A percentile compares a stretch with the other conserved stretches of the same genome.
These are phyloP conservation scores for Lanistes nyassanus DNA, from an alignment of 1,140 invertebrate species.

Conservation along the genomic window DNA sequence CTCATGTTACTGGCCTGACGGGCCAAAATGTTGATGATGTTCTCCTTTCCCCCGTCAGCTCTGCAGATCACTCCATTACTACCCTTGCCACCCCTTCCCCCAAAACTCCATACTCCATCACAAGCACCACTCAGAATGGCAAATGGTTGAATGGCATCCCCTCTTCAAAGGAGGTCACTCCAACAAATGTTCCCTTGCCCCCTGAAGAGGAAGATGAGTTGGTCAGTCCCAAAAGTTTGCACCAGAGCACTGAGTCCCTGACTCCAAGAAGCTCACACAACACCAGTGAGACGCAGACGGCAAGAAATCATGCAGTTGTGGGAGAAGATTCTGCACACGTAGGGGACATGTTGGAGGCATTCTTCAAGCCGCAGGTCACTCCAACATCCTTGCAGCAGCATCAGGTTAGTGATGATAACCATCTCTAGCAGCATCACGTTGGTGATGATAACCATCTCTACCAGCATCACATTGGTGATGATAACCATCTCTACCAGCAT, in stretches of 20 bases:
- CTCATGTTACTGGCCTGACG: constrained; percentile 60
- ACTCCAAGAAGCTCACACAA: constrained; percentile 14
- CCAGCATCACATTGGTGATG: background rate
- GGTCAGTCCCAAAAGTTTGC: constrained; percentile 39
- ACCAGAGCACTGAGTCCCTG: constrained; percentile 29
- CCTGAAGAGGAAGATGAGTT: constrained; percentile 49
- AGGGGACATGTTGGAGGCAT: constrained; percentile 19
- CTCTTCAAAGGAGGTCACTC: constrained; percentile 39
- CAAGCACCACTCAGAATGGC: constrained; percentile 42
- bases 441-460: background rate
- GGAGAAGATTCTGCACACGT: too few species aligned
- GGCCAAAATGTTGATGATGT: constrained; percentile 47
- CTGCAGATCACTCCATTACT: constrained; percentile 35
- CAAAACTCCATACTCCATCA: background rate
- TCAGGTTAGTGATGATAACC: too few species aligned
- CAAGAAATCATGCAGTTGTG: too few species aligned
- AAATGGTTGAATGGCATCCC: constrained; percentile 23
- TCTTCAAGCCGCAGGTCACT: background rate
- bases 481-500: constrained; percentile 16
- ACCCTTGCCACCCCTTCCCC: constrained; percentile 8
- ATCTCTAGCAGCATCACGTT: constrained; percentile 9
- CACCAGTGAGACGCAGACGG: too few species aligned
- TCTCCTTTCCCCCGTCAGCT: constrained; percentile 46
- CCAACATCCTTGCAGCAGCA: constrained; percentile 25
- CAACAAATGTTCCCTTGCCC: constrained; percentile 50